phyloP scores from a whole-genome alignment of 2,113 vertebrate genomes.

The Pelecanus crispus region DNA sequence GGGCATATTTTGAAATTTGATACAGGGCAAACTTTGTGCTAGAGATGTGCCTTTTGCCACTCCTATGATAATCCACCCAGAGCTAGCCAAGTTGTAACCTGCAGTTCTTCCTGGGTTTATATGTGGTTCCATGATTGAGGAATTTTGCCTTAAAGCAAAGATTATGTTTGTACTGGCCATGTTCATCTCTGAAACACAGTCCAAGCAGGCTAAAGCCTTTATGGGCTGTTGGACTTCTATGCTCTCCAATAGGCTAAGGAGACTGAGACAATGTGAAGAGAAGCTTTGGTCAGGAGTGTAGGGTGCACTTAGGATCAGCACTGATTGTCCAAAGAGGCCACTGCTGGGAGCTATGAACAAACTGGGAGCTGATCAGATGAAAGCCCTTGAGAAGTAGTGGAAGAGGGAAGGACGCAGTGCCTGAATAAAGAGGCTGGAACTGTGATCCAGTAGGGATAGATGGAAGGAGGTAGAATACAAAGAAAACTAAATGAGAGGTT shows the following conservation, averaged over 20 bases:
- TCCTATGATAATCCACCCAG: conserved; percentile 24
- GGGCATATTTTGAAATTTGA: conserved; percentile 56
- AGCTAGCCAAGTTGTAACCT: conserved; percentile 28
- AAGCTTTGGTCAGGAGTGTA: neutral
- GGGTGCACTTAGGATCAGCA: neutral
- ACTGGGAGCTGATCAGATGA: neutral
- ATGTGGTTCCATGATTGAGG: conserved; percentile 12
- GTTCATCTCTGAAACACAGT: neutral
- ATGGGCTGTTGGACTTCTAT: neutral
- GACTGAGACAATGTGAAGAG: neutral
- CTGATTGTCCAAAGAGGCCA: neutral
- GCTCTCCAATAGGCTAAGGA: neutral
- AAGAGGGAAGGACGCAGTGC: neutral
- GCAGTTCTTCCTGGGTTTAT: conserved; percentile 26
- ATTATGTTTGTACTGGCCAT: neutral
- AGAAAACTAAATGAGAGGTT: neutral
- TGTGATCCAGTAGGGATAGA: neutral
- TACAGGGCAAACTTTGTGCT: conserved; percentile 48
- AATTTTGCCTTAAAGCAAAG: conserved; percentile 49
- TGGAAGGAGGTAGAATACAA: neutral
- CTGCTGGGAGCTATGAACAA: neutral
- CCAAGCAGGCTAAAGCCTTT: neutral
- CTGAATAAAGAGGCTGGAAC: neutral
- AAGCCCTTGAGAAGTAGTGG: neutral
- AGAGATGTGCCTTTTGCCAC: conserved; percentile 27